Percentiles rank a stretch among this genome's conserved stretches.
Evolutionary conservation across 1,140 invertebrate genomes (phyloP).

Genomic region (Drosophila bifasciata): DNA sequence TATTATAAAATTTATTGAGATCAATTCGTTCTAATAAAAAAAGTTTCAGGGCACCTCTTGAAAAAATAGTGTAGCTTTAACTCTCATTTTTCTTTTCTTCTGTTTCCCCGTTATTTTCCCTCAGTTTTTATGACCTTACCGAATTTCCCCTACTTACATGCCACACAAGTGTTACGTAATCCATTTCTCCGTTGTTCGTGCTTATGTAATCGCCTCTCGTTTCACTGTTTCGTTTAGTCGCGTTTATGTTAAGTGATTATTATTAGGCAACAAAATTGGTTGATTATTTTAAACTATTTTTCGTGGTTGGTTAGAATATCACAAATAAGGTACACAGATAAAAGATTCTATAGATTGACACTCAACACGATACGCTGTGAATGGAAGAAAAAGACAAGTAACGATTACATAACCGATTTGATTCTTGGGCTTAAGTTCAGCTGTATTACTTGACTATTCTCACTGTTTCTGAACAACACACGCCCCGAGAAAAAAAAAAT

Average conservation of each 20-base stretch:
- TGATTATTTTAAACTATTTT: conserved; percentile 31
- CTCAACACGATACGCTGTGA: conserved; percentile 60
- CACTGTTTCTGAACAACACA: conserved; percentile 68
- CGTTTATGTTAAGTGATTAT: conserved; percentile 37
- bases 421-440: neutral
- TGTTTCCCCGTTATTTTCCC: neutral
- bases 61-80: too few species aligned
- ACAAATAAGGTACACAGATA: conserved; percentile 82
- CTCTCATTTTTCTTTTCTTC: neutral
- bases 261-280: conserved; percentile 48
- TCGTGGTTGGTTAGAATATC: conserved; percentile 71
- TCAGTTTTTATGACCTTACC: conserved; percentile 46
- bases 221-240: conserved; percentile 19
- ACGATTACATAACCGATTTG: conserved; percentile 19
- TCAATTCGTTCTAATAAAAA: too few species aligned
- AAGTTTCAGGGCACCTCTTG: too few species aligned
- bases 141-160: conserved; percentile 54
- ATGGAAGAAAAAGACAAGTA: neutral
- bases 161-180: conserved; percentile 64
- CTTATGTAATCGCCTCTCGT: conserved; percentile 55
- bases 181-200: conserved; percentile 51
- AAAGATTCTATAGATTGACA: conserved; percentile 54
- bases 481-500: conserved; percentile 41
- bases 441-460: conserved; percentile 10
- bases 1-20: neutral